These are phyloP conservation scores for Scelioninae gen. 1 DNA, from an alignment of 2,888 invertebrate genomes.

Conservation along the genomic window DNA sequence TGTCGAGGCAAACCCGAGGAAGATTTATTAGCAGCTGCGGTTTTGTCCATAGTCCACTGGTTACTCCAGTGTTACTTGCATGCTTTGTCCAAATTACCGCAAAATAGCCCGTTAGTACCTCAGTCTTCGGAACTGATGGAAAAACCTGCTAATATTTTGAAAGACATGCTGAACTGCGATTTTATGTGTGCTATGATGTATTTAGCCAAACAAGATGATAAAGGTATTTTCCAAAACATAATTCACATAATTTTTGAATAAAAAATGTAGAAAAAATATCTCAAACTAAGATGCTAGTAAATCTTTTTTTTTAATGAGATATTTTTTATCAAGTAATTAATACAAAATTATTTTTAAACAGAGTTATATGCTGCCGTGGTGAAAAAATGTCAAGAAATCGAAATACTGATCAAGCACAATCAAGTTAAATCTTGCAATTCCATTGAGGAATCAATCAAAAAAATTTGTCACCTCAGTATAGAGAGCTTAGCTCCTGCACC, in stretches of 20 bases:
- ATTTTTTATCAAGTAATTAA: neutral
- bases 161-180: conserved; percentile 89
- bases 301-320: too few species aligned
- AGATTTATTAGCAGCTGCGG: conserved; percentile 91
- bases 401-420: conserved; percentile 86
- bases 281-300: too few species aligned
- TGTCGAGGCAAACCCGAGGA: conserved; percentile 94
- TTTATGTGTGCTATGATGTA: conserved; percentile 93
- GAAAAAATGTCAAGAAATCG: conserved; percentile 91
- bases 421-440: conserved; percentile 86
- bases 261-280: too few species aligned
- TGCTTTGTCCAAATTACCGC: conserved; percentile 82
- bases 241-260: too few species aligned
- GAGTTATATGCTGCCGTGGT: conserved; percentile 88
- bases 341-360: conserved; percentile 70
- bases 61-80: conserved; percentile 90
- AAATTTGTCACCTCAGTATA: conserved; percentile 87
- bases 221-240: conserved; percentile 86
- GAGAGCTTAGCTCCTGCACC: conserved; percentile 86
- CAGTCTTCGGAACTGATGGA: conserved; percentile 88
- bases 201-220: conserved; percentile 92
- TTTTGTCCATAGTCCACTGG: conserved; percentile 93
- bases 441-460: conserved; percentile 87
- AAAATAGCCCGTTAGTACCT: conserved; percentile 78
- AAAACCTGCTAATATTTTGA: conserved; percentile 89